These are phyloP conservation scores for Hyposoter didymator DNA, from an alignment of 2,888 invertebrate species.

Conservation along the genomic window DNA sequence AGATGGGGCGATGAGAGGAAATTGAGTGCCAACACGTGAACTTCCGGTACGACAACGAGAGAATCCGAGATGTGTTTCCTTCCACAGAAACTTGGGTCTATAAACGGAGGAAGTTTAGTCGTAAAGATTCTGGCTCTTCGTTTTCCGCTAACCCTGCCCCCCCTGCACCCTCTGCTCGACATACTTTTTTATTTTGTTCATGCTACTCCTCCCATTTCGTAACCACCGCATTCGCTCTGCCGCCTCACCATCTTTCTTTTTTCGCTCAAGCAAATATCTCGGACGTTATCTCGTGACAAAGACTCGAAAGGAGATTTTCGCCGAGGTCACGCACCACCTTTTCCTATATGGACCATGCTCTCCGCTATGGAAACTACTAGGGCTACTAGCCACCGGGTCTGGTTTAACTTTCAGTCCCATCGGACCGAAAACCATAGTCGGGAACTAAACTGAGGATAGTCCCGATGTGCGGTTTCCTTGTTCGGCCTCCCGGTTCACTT, in stretches of 20 bases:
- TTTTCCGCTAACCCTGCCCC: conserved; percentile 35
- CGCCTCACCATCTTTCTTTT: conserved; percentile 8
- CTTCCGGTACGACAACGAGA: conserved; percentile 48
- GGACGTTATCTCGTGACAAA: conserved; percentile 48
- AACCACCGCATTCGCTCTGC: conserved; percentile 16
- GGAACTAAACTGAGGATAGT: conserved; percentile 49
- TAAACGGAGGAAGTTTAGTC: conserved; percentile 60
- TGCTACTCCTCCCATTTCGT: conserved; percentile 10
- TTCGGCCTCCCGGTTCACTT: conserved; percentile 37
- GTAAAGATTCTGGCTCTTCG: conserved; percentile 56
- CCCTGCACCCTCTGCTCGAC: conserved; percentile 6
- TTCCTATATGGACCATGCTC: not conserved
- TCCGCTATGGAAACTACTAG: not conserved
- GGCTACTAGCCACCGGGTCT: conserved; percentile 20
- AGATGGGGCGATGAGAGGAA: conserved; percentile 14
- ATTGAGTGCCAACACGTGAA: conserved; percentile 59
- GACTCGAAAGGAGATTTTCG: conserved; percentile 44
- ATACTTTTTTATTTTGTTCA: conserved; percentile 22
- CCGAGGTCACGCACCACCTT: conserved; percentile 51
- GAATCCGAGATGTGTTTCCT: conserved; percentile 46
- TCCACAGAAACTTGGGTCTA: conserved; percentile 16
- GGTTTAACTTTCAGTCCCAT: conserved; percentile 60
- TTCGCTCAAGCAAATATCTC: conserved; percentile 33
- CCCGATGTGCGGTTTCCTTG: conserved; percentile 46
- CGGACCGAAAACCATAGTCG: conserved; percentile 45